Percentiles rank a stretch among this genome's conserved stretches.
phyloP scores from a whole-genome alignment of 2,888 invertebrate genomes.

The Cantharis rufa region DNA sequence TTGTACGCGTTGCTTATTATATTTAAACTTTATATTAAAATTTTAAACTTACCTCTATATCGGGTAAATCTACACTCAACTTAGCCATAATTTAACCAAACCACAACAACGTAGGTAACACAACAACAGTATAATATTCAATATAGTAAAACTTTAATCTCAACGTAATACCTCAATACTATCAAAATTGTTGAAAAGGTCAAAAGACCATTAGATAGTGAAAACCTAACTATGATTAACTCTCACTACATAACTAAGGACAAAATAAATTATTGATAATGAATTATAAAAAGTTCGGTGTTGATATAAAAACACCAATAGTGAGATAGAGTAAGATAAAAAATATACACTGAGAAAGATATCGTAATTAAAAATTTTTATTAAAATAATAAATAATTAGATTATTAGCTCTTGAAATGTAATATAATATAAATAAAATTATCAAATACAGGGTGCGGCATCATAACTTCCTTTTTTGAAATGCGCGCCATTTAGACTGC shows the following conservation, averaged over 20 bases:
- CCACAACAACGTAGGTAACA: conserved; percentile 39
- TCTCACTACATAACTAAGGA: not conserved
- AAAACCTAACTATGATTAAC: not conserved
- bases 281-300: not conserved
- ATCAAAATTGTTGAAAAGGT: not conserved
- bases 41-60: conserved; percentile 74
- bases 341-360: no score
- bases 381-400: no score
- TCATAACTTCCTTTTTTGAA: no score
- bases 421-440: no score
- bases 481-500: no score
- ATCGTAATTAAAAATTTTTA: no score
- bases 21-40: no score
- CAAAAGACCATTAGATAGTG: not conserved
- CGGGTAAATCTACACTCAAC: conserved; percentile 75
- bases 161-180: not conserved
- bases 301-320: not conserved
- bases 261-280: not conserved
- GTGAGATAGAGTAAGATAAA: no score
- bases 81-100: conserved; percentile 45
- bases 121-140: not conserved
- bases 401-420: no score
- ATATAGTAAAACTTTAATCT: not conserved
- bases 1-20: no score
- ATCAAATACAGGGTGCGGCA: no score